phyloP scores from a whole-genome alignment of 2,113 vertebrate species.

The Hypanus sabinus region DNA sequence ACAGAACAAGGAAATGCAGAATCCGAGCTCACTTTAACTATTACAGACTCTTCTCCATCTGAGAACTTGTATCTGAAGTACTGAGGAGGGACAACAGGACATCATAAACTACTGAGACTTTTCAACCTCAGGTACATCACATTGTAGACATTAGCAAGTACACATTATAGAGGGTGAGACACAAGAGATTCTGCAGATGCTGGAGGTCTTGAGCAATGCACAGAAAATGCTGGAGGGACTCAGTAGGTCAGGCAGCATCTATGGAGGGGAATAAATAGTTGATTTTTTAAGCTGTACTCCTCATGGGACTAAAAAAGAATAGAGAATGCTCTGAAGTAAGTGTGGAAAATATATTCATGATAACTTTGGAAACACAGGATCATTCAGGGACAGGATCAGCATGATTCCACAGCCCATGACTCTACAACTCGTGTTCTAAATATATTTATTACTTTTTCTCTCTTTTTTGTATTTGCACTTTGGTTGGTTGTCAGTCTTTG shows the following conservation, averaged over 20 bases:
- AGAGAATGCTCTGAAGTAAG: background rate
- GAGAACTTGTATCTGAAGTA: conserved; percentile 92
- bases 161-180: background rate
- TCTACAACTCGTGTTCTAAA: too few species aligned
- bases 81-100: conserved; percentile 48
- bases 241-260: too few species aligned
- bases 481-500: too few species aligned
- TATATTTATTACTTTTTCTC: too few species aligned
- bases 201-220: too few species aligned
- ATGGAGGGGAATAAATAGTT: too few species aligned
- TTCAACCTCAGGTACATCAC: background rate
- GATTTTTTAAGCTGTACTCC: too few species aligned
- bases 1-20: conserved; percentile 88
- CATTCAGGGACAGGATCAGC: background rate
- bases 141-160: background rate
- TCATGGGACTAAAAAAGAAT: too few species aligned
- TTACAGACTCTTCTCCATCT: conserved; percentile 77
- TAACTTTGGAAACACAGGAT: background rate
- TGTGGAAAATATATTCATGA: background rate
- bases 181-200: too few species aligned
- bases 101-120: background rate
- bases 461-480: too few species aligned
- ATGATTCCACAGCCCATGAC: too few species aligned
- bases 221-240: too few species aligned
- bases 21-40: conserved; percentile 85